phyloP scores from a whole-genome alignment of 2,888 invertebrate genomes.

The Cerceris rybyensis region DNA sequence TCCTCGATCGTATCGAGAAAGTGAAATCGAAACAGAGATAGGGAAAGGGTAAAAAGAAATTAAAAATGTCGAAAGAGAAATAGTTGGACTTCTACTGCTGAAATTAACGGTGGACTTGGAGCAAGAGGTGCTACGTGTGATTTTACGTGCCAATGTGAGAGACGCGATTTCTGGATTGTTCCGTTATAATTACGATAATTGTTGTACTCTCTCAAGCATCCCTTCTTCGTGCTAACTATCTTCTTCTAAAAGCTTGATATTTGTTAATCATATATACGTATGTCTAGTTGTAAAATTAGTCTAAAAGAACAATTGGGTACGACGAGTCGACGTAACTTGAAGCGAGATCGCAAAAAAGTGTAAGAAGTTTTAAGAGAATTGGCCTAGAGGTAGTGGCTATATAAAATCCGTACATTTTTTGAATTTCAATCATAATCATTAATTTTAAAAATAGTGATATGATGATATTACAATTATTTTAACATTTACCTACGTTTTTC shows the following conservation, averaged over 20 bases:
- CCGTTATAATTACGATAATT: constrained; percentile 20
- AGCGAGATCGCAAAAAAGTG: constrained; percentile 7
- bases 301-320: background rate
- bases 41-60: background rate
- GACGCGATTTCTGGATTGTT: constrained; percentile 23
- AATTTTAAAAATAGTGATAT: background rate
- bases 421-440: background rate
- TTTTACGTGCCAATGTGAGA: constrained; percentile 56
- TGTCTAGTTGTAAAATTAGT: constrained; percentile 8
- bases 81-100: background rate
- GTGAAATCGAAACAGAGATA: background rate
- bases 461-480: background rate
- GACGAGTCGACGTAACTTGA: constrained; percentile 7
- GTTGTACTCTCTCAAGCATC: constrained; percentile 6
- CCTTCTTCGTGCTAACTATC: constrained; percentile 12
- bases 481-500: too few relatives aligned
- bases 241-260: constrained; percentile 22
- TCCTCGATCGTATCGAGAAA: background rate
- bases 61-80: background rate
- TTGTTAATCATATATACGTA: constrained; percentile 12
- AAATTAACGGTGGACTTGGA: background rate
- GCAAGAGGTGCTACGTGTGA: constrained; percentile 27
- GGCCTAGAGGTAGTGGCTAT: constrained; percentile 40
- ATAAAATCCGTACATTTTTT: constrained; percentile 9
- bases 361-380: constrained; percentile 22